Evolutionary conservation across 2,888 invertebrate species (phyloP), one percentile per base, ranked within the genome.

Genomic region (Silvanus unidentatus): DNA sequence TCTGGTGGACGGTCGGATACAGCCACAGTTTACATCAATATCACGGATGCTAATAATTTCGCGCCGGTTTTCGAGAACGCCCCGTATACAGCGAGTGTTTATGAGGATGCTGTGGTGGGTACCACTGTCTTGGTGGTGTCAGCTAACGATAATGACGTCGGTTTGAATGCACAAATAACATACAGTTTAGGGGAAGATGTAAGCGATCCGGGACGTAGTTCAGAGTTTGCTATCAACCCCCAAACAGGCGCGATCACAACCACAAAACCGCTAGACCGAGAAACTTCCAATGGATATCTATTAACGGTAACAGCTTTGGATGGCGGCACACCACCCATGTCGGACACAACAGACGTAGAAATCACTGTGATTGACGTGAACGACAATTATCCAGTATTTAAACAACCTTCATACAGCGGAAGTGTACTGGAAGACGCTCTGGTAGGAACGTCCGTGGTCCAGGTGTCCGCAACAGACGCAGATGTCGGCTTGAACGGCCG

Each of bases 301-400:
- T 71, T 98, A 29, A 92, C 91, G 0, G 93, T 98, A 1, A 93
- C 89, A 0, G 98, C 96, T 0, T 81, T 83, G 50, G 98, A 98
- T 69, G 92, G 94, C 1, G 98, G 98, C 1, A 81, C 82, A 30
- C 96, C 96, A 0, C 83, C 93, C 0, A 73, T 94, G 11, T 88
- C 90, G 1, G 96, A 97, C 64, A 94, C 93, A 0, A 96, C 97
- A 0, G 94, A 95, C 62, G 88, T 99, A 0, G 95, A 97, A 69
- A 92, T 99, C 55, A 86, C 90, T 0, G 86, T 99, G 0, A 87
- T 88, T 0, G 99, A 99, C 67, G 92, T 96, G 0, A 99, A 99
- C 66, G 98, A 99, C 65, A 95, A 96, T 65, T 82, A 88, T 3
- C 97, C 97, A 0, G 76, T 80, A 1, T 97, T 97, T 70, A 86